Evolutionary conservation across 2,113 vertebrate species (phyloP).

Genomic region (Bufo bufo): DNA sequence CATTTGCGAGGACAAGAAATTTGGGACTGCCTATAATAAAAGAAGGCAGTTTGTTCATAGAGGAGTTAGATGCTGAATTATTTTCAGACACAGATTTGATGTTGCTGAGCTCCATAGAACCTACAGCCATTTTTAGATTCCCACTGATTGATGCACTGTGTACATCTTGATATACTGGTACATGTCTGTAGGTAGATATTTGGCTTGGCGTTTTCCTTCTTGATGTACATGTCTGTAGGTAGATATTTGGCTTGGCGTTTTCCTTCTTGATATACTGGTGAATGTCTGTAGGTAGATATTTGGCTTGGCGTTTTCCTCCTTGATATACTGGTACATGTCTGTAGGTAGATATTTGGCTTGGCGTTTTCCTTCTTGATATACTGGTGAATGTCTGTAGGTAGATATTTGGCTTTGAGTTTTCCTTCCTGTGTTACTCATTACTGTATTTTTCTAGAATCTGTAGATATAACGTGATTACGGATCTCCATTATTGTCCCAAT

Average conservation of each 20-base stretch:
- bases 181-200: background rate
- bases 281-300: too few relatives aligned
- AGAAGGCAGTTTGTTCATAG: background rate
- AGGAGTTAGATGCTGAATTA: background rate
- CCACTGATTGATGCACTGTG: background rate
- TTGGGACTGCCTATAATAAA: slow-evolving; percentile 20
- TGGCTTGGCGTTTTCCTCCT: too few relatives aligned
- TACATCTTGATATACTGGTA: background rate
- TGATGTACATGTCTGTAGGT: too few relatives aligned
- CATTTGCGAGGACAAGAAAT: slow-evolving; percentile 28
- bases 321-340: background rate
- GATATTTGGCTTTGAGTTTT: background rate
- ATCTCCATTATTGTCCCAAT: background rate
- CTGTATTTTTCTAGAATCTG: too few relatives aligned
- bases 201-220: too few relatives aligned
- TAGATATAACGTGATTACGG: too few relatives aligned
- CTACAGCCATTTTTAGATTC: background rate
- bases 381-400: background rate
- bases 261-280: too few relatives aligned
- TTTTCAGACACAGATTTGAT: background rate
- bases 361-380: background rate
- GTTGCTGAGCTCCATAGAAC: background rate
- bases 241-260: background rate
- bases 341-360: too few relatives aligned
- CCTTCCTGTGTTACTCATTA: too few relatives aligned